Evolutionary conservation across 2,888 invertebrate species (phyloP).

Genomic region (Molanna angustata): DNA sequence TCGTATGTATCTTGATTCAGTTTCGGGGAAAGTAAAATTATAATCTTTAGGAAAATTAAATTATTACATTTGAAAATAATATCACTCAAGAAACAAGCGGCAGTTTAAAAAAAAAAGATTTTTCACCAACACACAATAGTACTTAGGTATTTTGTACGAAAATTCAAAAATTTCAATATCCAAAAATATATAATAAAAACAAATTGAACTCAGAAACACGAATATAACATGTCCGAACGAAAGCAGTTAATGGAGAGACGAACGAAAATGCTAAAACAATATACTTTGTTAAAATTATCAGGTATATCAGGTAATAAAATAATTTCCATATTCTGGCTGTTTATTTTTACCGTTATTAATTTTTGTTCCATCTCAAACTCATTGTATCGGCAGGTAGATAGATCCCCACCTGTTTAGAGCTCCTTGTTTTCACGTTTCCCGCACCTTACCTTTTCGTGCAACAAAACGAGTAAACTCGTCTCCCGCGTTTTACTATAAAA

Average conservation of each 20-base stretch:
- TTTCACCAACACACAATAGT: background rate
- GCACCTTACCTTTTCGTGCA: too few species aligned
- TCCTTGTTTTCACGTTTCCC: too few species aligned
- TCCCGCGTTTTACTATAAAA: too few species aligned
- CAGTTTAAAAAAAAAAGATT: background rate
- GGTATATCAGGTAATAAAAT: too few species aligned
- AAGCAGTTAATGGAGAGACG: background rate
- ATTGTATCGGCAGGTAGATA: too few species aligned
- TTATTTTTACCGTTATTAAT: too few species aligned
- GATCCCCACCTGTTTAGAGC: too few species aligned
- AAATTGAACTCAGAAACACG: constrained; percentile 3
- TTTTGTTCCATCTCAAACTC: too few species aligned
- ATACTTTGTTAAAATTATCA: too few species aligned
- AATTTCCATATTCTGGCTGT: too few species aligned
- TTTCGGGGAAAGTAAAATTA: constrained; percentile 2
- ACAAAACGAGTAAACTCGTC: too few species aligned
- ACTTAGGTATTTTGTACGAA: constrained; percentile 4
- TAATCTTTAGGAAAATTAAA: too few species aligned
- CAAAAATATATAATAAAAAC: constrained; percentile 1
- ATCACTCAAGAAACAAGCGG: background rate
- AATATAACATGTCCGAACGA: background rate
- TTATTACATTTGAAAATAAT: background rate
- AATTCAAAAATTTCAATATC: background rate
- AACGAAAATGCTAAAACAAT: background rate
- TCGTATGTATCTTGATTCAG: constrained; percentile 1